phyloP scores from a whole-genome alignment of 2,113 vertebrate species.

The Rana temporaria region DNA sequence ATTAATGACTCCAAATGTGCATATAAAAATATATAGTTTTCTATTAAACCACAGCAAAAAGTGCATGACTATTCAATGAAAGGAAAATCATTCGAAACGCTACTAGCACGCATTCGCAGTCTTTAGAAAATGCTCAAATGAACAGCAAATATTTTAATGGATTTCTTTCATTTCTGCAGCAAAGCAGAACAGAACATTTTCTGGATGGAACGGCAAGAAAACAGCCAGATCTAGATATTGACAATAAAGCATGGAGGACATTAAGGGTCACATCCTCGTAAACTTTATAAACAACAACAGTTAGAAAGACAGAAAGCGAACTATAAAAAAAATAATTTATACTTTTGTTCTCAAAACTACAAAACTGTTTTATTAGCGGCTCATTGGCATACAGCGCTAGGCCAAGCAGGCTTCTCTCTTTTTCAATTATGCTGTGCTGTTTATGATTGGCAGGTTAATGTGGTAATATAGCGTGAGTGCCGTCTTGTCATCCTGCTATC shows the following conservation, averaged over 20 bases:
- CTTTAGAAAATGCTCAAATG: too few relatives aligned
- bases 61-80: too few relatives aligned
- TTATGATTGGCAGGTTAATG: conserved; percentile 70
- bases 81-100: too few relatives aligned
- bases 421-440: conserved; percentile 67
- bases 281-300: conserved; percentile 62
- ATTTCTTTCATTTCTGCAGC: neutral
- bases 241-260: conserved; percentile 20
- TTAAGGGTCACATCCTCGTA: conserved; percentile 29
- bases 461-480: conserved; percentile 59
- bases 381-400: conserved; percentile 62
- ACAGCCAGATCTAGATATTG: conserved; percentile 20
- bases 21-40: too few relatives aligned
- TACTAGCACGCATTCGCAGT: too few relatives aligned
- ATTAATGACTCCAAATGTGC: too few relatives aligned
- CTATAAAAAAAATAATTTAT: conserved; percentile 56
- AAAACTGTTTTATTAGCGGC: conserved; percentile 64
- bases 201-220: neutral
- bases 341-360: conserved; percentile 60
- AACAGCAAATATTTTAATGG: too few relatives aligned
- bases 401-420: conserved; percentile 64
- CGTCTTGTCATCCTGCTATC: conserved; percentile 62
- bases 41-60: too few relatives aligned
- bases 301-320: conserved; percentile 62
- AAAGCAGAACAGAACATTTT: neutral